A percentile compares a stretch with the other conserved stretches of the same genome.
These are phyloP conservation scores for Eublepharis macularius DNA, from an alignment of 2,113 vertebrate species.

Conservation along the genomic window DNA sequence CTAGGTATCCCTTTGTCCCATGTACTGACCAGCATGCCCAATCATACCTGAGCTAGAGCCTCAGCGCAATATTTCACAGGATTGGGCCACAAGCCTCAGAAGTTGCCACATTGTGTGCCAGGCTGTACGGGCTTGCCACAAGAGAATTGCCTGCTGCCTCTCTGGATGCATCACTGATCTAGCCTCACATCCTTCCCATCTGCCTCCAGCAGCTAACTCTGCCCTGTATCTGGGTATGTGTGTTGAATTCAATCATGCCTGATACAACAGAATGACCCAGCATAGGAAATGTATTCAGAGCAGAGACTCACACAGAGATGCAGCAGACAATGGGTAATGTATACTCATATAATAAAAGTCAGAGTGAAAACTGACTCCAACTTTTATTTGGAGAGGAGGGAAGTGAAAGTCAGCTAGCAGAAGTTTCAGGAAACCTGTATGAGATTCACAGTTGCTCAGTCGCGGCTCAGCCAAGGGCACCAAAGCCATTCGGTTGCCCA, in stretches of 20 bases:
- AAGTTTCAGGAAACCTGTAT: neutral
- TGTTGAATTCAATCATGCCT: too few relatives aligned
- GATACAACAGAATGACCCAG: neutral
- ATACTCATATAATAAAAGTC: neutral
- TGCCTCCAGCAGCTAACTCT: neutral
- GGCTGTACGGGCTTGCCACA: too few relatives aligned
- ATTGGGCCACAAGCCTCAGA: neutral
- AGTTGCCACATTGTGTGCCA: neutral
- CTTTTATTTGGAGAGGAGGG: neutral
- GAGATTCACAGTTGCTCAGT: neutral
- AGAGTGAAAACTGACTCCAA: neutral
- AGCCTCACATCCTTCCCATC: neutral
- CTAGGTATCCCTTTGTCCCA: too few relatives aligned
- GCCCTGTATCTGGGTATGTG: too few relatives aligned
- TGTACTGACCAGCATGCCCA: too few relatives aligned
- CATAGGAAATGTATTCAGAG: rapidly evolving
- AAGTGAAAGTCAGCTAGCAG: too few relatives aligned
- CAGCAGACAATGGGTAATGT: neutral
- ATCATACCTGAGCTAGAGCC: too few relatives aligned
- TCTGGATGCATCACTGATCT: neutral
- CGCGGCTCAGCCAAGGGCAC: constrained; percentile 41
- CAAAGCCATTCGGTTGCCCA: constrained; percentile 35
- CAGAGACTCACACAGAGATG: neutral
- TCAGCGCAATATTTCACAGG: too few relatives aligned
- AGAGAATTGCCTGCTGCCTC: neutral